Base-by-base conservation (phyloP, 2,888 invertebrate species). In the Fragum fragum region DNA sequence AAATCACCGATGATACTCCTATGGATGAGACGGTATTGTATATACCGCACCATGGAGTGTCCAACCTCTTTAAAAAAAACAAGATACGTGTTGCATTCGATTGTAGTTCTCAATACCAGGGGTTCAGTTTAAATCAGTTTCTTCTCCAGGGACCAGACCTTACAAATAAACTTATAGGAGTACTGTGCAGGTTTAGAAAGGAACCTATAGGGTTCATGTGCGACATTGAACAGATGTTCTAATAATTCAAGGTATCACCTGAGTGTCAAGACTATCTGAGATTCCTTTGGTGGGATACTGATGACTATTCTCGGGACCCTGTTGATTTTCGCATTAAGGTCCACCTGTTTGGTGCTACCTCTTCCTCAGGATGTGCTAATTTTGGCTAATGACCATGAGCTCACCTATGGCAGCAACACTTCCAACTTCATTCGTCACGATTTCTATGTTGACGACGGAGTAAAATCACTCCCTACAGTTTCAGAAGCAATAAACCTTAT, bases 121-220 rank as follows among this genome's bases (percentile, higher is more conserved):
- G 61, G 14, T 2, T 18, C 6, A 69, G 53, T 0, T 29, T 85
- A 9, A 86, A 83, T n/a, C 47, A 72, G n/a, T 72, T 76, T 69
- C 52, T 81, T 21, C 71, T 84, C 0, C 78, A 79, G n/a, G 87
- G 85, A 5, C 85, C 86, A 16, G 85, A 88, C 52, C 55, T 76
- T 29, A 81, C 68, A 6, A 86, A 81, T 66, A 73, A 32, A 0
- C 66, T 81, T 18, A 14, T 85, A 29, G 85, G 88, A 5, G 81
- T 88, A 0, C 66, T 86, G 9, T 81, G 77, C 23, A 28, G 83
- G 16, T 87, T 87, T 42, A n/a, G 81, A 14, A 47, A 21, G 18
- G 74, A 77, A 5, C 69, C 70, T 23, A 23, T 85, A 14, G 80
- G 81, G 3, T 29, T 87, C 18, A 72, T 69, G 52, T 83, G 85